Base-by-base conservation (phyloP, 1,140 invertebrate genomes). In the Drosophila albomicans region DNA sequence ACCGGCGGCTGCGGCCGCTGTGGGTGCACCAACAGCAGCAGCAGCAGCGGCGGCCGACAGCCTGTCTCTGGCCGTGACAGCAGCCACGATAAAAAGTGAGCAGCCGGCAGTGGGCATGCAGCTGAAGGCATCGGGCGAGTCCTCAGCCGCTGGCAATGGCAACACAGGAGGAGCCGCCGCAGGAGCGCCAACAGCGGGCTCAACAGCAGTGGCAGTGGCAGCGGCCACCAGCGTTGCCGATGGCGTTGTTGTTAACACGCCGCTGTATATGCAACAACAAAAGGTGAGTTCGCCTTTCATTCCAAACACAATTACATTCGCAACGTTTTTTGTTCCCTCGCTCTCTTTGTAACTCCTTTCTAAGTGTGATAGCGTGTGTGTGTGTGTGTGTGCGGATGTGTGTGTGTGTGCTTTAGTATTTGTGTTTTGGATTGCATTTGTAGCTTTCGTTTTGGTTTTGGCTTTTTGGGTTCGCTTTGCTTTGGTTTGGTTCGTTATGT, bases 1-100 rank as follows among this genome's bases (percentile, higher is more conserved):
- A 78, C 95, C 95, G 82, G 96, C 96, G 87, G 95, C 95, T 51
- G 95, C 95, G 69, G 94, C 94, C 38, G 93, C 91, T 59, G 94
- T 93, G 35, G 94, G 93, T 30, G 94, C 93, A 91, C 72, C 70
- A 41, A 94, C 93, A 92, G 73, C 71, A 91, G 93, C 74, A 62
- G 81, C 78, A 43, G n/a, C 54, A 2, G 32, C 54, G 8, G 80
- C 82, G 10, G 82, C 84, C 30, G 85, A 96, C 67, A 94, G 94
- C 45, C 92, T 94, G 69, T 90, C 93, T 15, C 91, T 92, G 70
- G 96, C 96, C 91, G 95, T 95, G 56, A 95, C 96, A 69, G 94
- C 94, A 13, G 93, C 90, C 51, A 93, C 93, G 25, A 94, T 93
- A 52, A 94, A 94, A 93, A 74, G 74, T 82, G 93, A 89, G 15